Percentiles rank a stretch among this genome's conserved stretches.
These are phyloP conservation scores for Macroglossus sobrinus DNA, from an alignment of 2,113 vertebrate genomes.

Conservation along the genomic window DNA sequence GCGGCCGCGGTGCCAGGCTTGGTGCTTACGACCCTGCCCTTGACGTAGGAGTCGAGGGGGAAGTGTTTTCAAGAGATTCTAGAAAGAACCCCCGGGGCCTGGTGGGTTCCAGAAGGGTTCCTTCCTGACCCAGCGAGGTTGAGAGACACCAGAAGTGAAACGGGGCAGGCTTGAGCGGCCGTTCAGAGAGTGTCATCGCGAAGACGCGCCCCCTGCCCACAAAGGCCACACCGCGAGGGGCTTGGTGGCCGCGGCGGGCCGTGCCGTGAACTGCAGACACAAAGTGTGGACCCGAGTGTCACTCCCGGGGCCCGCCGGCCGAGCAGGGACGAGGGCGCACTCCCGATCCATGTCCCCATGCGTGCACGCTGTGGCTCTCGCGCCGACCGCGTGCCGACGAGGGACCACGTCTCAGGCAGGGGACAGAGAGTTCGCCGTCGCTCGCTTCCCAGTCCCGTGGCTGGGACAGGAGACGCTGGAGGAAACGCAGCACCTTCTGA, in stretches of 20 bases:
- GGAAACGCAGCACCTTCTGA: slow-evolving; percentile 55
- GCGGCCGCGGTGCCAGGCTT: accelerated
- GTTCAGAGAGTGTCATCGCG: not conserved
- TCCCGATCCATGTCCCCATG: no score
- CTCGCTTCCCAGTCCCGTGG: slow-evolving; percentile 31
- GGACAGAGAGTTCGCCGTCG: not conserved
- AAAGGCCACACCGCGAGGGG: accelerated
- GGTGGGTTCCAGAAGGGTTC: not conserved
- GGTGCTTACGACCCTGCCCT: not conserved
- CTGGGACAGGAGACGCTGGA: slow-evolving; percentile 46
- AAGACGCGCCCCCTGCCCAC: accelerated
- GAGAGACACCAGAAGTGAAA: not conserved
- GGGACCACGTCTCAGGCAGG: not conserved
- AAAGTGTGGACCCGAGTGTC: accelerated
- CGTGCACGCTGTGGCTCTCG: not conserved
- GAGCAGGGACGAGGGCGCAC: no score
- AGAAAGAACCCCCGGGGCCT: not conserved
- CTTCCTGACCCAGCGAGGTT: not conserved
- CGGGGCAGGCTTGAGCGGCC: not conserved
- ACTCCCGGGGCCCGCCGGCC: not conserved
- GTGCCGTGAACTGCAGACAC: accelerated
- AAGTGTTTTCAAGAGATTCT: not conserved
- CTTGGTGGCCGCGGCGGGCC: not conserved
- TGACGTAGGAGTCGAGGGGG: not conserved
- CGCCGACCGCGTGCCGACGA: not conserved